These are phyloP conservation scores for Gallinago solitaria DNA, from an alignment of 2,797 vertebrate species.

Conservation along the genomic window DNA sequence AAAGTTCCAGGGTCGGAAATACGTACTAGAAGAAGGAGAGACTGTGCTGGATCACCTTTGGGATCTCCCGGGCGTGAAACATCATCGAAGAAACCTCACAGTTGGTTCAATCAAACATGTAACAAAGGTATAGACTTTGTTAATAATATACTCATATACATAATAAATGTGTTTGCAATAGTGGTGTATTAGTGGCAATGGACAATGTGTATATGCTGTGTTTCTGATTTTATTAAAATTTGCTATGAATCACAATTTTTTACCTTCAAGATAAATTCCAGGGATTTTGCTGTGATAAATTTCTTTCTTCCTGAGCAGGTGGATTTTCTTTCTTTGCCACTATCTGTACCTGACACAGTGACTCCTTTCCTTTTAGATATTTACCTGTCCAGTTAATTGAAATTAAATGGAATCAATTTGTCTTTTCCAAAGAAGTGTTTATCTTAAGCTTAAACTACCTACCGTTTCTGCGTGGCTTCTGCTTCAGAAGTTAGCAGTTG, in stretches of 20 bases:
- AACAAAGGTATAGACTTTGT: constrained; percentile 78
- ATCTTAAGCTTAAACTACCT: not conserved
- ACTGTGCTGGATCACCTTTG: constrained; percentile 75
- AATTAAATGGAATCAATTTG: not conserved
- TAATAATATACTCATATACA: not conserved
- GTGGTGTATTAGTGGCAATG: not conserved
- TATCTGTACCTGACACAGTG: not conserved
- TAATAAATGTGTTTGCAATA: not conserved
- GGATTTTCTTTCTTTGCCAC: not conserved
- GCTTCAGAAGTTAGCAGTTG: not conserved
- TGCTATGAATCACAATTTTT: not conserved
- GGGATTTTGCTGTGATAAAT: not conserved
- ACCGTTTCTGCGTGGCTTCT: not conserved
- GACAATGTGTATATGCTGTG: not conserved
- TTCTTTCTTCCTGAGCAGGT: not conserved
- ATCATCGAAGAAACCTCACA: constrained; percentile 54
- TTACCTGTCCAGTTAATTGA: not conserved
- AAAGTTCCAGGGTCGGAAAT: constrained; percentile 80
- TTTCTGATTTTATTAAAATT: not conserved
- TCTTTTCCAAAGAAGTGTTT: not conserved
- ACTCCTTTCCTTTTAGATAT: not conserved
- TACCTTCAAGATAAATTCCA: not conserved
- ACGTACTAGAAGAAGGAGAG: constrained; percentile 86
- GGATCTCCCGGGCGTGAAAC: constrained; percentile 61
- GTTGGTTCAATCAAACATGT: constrained; percentile 83